Percentiles rank a stretch among this genome's conserved stretches.
Evolutionary conservation across 2,888 invertebrate genomes (phyloP).

Genomic region (Torymus tubicola): DNA sequence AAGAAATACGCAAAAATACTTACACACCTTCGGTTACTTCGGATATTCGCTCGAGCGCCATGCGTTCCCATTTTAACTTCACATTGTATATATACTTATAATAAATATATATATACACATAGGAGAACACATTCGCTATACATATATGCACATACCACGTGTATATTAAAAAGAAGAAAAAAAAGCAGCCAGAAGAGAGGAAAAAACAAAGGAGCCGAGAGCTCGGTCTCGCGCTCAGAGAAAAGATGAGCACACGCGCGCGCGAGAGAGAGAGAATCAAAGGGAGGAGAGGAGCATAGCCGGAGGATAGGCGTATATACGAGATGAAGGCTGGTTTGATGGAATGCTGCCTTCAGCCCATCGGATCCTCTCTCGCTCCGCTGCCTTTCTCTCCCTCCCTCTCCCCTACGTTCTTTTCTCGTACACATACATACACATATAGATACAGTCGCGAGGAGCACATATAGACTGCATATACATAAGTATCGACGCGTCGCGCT

Average conservation of each 20-base stretch:
- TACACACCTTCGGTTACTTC: conserved; percentile 30
- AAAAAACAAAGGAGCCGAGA: conserved; percentile 53
- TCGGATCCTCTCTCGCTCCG: conserved; percentile 35
- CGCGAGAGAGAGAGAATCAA: conserved; percentile 55
- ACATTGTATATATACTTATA: not conserved
- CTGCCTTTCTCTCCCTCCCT: conserved; percentile 45
- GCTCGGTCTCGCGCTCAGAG: conserved; percentile 53
- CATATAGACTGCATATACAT: conserved; percentile 47
- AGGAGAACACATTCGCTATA: not conserved
- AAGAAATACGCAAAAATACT: conserved; percentile 35
- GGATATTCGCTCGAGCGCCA: conserved; percentile 24
- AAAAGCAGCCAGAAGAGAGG: conserved; percentile 37
- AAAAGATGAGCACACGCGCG: conserved; percentile 52
- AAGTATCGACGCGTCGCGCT: conserved; percentile 51
- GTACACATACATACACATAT: conserved; percentile 12
- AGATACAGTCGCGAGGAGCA: no score
- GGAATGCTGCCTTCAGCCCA: conserved; percentile 71
- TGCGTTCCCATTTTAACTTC: conserved; percentile 34
- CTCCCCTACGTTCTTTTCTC: conserved; percentile 29
- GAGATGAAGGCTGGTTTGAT: conserved; percentile 76
- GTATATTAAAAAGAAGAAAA: conserved; percentile 40
- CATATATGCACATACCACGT: conserved; percentile 3
- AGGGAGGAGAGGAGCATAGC: conserved; percentile 64
- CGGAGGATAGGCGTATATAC: conserved; percentile 69
- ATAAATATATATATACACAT: not conserved